Percentiles rank a stretch among this genome's conserved stretches.
phyloP scores from a whole-genome alignment of 2,113 vertebrate genomes.

The Cairina moschata region DNA sequence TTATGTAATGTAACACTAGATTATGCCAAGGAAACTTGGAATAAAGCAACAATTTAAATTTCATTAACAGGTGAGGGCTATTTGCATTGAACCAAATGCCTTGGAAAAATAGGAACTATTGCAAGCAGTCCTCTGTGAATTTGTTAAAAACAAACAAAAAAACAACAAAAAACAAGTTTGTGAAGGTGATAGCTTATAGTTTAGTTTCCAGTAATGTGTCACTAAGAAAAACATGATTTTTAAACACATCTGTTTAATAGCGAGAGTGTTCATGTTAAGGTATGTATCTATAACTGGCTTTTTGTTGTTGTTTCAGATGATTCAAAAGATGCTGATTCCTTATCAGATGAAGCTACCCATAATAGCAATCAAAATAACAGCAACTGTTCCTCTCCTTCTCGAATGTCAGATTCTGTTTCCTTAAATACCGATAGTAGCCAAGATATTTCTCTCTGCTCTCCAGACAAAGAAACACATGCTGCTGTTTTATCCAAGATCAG shows the following conservation, averaged over 20 bases:
- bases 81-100: background rate
- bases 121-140: background rate
- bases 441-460: constrained; percentile 92
- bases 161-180: background rate
- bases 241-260: background rate
- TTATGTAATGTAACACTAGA: background rate
- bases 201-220: background rate
- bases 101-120: background rate
- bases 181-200: background rate
- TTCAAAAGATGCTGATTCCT: constrained; percentile 89
- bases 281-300: background rate
- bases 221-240: background rate
- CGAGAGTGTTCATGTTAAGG: too few species aligned
- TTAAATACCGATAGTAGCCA: constrained; percentile 97
- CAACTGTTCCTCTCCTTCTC: constrained; percentile 97
- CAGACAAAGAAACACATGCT: constrained; percentile 86
- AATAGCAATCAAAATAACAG: constrained; percentile 99
- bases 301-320: constrained; percentile 83
- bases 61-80: background rate
- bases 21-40: background rate
- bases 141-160: background rate
- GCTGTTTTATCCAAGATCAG: constrained; percentile 84
- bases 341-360: constrained; percentile 93
- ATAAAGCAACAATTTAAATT: background rate
- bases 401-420: constrained; percentile 98